These are phyloP conservation scores for Spea bombifrons DNA, from an alignment of 2,113 vertebrate species.

Conservation along the genomic window DNA sequence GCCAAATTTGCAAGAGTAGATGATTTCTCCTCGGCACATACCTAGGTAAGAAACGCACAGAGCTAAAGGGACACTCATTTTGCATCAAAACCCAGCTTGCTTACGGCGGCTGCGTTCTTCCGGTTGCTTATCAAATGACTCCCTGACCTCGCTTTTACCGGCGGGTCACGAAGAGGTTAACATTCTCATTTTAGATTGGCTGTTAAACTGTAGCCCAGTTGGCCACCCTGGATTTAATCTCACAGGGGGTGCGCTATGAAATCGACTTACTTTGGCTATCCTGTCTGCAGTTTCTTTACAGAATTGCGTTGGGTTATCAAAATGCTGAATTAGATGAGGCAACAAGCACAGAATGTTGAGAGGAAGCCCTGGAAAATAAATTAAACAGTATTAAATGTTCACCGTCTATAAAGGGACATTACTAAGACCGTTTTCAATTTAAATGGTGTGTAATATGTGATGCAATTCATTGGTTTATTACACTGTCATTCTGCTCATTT, in stretches of 20 bases:
- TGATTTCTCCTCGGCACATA: constrained; percentile 90
- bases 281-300: constrained; percentile 97
- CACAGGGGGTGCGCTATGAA: not conserved
- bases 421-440: too few relatives aligned
- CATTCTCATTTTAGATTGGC: too few relatives aligned
- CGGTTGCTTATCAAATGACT: too few relatives aligned
- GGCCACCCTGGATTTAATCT: not conserved
- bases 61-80: not conserved
- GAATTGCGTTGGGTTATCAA: constrained; percentile 95
- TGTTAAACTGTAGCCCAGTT: not conserved
- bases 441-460: too few relatives aligned
- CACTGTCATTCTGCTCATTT: too few relatives aligned
- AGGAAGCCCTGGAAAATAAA: constrained; percentile 82
- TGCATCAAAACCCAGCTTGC: not conserved
- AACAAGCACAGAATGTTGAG: constrained; percentile 96
- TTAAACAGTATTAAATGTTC: too few relatives aligned
- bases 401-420: too few relatives aligned
- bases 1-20: constrained; percentile 90
- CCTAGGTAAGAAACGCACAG: constrained; percentile 55
- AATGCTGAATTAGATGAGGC: constrained; percentile 97
- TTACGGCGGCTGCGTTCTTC: too few relatives aligned
- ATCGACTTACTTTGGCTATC: constrained; percentile 82
- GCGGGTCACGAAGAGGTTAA: too few relatives aligned
- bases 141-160: too few relatives aligned
- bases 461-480: too few relatives aligned